Percentiles rank a stretch among this genome's conserved stretches.
These are phyloP conservation scores for Polyploca ridens DNA, from an alignment of 2,888 invertebrate genomes.

Conservation along the genomic window DNA sequence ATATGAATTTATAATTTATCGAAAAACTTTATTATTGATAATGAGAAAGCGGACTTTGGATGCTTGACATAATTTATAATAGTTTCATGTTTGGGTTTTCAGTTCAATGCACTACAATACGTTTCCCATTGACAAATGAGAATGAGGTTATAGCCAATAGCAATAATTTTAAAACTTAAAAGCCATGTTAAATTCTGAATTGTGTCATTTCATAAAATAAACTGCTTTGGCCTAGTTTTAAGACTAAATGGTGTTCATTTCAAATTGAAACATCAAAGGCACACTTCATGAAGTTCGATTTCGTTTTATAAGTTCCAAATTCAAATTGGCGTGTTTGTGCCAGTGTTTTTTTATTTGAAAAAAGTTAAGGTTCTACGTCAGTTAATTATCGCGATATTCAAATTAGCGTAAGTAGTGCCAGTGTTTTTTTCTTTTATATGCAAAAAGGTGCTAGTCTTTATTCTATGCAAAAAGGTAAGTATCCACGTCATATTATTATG, in stretches of 20 bases:
- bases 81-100: neutral
- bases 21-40: too few relatives aligned
- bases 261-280: slow-evolving; percentile 58
- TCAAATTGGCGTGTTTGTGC: slow-evolving; percentile 21
- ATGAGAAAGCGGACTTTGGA: neutral
- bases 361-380: slow-evolving; percentile 43
- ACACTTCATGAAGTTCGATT: slow-evolving; percentile 7
- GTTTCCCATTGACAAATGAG: slow-evolving; percentile 30
- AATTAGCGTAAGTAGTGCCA: too few relatives aligned
- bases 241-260: slow-evolving; percentile 52
- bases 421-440: too few relatives aligned
- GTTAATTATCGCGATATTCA: slow-evolving; percentile 51
- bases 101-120: slow-evolving; percentile 21
- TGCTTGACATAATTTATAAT: neutral
- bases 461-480: slow-evolving; percentile 13
- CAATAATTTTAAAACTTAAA: slow-evolving; percentile 47
- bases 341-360: slow-evolving; percentile 22
- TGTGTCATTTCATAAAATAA: slow-evolving; percentile 67
- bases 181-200: slow-evolving; percentile 45
- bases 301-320: slow-evolving; percentile 15
- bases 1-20: neutral
- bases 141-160: slow-evolving; percentile 22
- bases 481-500: slow-evolving; percentile 52
- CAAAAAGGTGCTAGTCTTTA: slow-evolving; percentile 22
- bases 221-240: slow-evolving; percentile 63